Base-by-base conservation (phyloP, 2,888 invertebrate species). In the Cremastinae sp. region DNA sequence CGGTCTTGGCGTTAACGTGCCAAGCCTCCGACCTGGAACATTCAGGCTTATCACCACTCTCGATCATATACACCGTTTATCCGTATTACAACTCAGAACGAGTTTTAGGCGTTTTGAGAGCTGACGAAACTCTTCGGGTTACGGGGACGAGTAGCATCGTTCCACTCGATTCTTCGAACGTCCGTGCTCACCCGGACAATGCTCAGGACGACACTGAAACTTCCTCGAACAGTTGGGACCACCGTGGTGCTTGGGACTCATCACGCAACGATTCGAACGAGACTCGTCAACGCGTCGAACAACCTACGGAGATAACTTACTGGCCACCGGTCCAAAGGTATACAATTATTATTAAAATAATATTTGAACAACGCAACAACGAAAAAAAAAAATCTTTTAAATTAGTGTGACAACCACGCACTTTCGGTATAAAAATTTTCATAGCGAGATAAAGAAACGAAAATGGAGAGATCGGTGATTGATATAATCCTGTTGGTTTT, bases 51-150 rank as follows among this genome's bases (percentile, higher is more conserved):
- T 45, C 64, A 12, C 81, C 82, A 2, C 81, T 75, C 65, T 71
- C 79, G 28, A 64, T 83, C 66, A 72, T 83, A 58, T 83, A 83
- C 56, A 72, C 80, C 0, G 53, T 83, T 1, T 78, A 80, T 37
- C 83, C 83, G 12, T 80, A 78, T 75, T 83, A 80, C 45, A 79
- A 82, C 70, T 75, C 81, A 43, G 81, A 82, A 61, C 71, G 78
- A 45, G 62, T 81, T 5, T 56, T 81, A 5, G 69, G 79, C 65
- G 51, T 81, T 55, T 76, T 79, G 76, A 77, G 75, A 20, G 61
- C 72, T 49, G 78, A 81, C 1, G 75, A 81, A 51, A 28, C 59
- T 18, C 9, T 68, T 18, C 72, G 73, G 12, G 28, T 75, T 12
- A 14, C 41, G 0, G 39, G 39, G 5, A 28, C 41, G 53, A 51